Evolutionary conservation across 2,113 vertebrate genomes (phyloP), one percentile per base, ranked within the genome.

Genomic region (Phylloscopus trochilus): DNA sequence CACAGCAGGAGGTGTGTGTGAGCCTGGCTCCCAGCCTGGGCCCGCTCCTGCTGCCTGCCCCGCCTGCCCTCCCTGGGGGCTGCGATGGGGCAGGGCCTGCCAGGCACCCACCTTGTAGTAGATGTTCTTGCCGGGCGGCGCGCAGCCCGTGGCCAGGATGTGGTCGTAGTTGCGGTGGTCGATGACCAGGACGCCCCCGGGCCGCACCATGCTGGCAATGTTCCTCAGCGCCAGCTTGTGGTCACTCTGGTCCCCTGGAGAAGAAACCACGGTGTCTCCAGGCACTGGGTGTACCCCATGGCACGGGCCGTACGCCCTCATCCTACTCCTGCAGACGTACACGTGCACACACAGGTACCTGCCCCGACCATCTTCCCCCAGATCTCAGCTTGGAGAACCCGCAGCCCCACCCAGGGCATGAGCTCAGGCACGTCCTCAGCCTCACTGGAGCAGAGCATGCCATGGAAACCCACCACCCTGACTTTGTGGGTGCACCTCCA

Each of bases 91-190:
- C 46, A 75, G 31, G 46, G n/a, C 44, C 33, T 13, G 4, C 23
- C 33, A 41, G 24, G 14, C 33, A 74, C 93, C 21, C 8, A 99
- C 99, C 99, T 99, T 99, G 70, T 99, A 99, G 97, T 99, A 99
- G 96, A 99, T 99, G 93, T 99, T 99, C 97, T 99, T 99, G 64
- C 99, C 99, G 5, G 98, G 97, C 0, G 99, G 99, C 0, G 99
- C 99, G 0, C 94, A 97, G 46, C 99, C 99, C 0, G 99, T 99
- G 95, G 99, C 98, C 89, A 99, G 97, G 94, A 99, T 99, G 97
- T 99, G 98, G 97, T 99, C 99, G 0, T 99, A 99, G 96, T 99
- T 99, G 33, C 99, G 98, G 73, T 99, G 99, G 94, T 99, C 99
- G 1, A 99, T 99, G 91, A 99, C 98, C 76, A 99, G 97, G 95